Conservation (phyloP, 1,140 invertebrate species). For the Euborellia annulipes region DNA sequence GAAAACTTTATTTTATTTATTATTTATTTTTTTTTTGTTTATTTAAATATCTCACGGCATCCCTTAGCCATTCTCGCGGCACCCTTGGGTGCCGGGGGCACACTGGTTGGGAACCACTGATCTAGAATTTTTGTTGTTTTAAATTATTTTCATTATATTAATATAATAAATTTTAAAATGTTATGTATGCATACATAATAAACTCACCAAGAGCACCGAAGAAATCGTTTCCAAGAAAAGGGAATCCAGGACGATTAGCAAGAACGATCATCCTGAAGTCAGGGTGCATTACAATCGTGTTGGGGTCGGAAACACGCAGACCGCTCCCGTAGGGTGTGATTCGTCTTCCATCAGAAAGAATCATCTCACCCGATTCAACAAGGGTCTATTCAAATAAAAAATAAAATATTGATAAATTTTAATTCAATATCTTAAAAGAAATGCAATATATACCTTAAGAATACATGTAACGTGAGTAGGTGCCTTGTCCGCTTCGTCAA, state of each 20-base stretch:
- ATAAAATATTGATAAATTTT: background rate
- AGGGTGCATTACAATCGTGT: slow-evolving; percentile 56
- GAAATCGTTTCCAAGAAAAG: slow-evolving; percentile 94
- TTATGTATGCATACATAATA: too few relatives aligned
- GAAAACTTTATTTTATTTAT: too few relatives aligned
- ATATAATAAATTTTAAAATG: too few relatives aligned
- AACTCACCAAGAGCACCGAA: slow-evolving; percentile 57
- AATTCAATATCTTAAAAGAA: background rate
- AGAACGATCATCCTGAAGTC: slow-evolving; percentile 83
- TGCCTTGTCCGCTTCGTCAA: slow-evolving; percentile 95
- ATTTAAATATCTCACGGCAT: too few relatives aligned
- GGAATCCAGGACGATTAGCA: slow-evolving; percentile 92
- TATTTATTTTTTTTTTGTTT: too few relatives aligned
- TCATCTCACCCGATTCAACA: slow-evolving; percentile 89
- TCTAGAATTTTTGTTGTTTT: too few relatives aligned
- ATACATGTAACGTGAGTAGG: slow-evolving; percentile 93
- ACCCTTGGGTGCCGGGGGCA: too few relatives aligned
- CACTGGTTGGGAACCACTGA: too few relatives aligned
- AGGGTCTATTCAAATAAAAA: slow-evolving; percentile 45
- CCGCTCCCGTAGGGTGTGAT: slow-evolving; percentile 44
- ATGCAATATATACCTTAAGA: slow-evolving; percentile 44
- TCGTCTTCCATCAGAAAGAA: slow-evolving; percentile 78
- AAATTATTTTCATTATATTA: too few relatives aligned
- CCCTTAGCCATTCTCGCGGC: too few relatives aligned
- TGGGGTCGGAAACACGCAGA: slow-evolving; percentile 13